Base-by-base conservation (phyloP, 2,797 vertebrate genomes). In the Euthynnus affinis region DNA sequence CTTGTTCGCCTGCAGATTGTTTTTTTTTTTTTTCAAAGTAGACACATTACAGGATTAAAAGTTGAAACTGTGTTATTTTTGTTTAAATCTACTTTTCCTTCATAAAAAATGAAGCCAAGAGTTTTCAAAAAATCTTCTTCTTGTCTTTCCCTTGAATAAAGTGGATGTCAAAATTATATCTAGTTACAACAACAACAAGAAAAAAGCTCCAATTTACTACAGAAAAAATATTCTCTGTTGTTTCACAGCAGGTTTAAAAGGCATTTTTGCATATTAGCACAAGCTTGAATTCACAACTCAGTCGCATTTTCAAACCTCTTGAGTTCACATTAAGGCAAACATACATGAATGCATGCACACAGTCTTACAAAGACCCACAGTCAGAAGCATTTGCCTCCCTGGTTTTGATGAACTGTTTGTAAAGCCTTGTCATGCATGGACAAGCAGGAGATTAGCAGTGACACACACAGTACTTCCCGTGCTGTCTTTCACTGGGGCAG, bases 401-500 rank as follows among this genome's bases (percentile, higher is more conserved):
- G 69, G 22, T 73, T 82, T 62, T 79, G 61, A 84, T 61, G 37
- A 85, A 51, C 53, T 48, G 66, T 71, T 79, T 55, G 74, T n/a
- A 34, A 53, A 79, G 82, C 68, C 49, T 69, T 14, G 48, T 61
- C 67, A 12, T n/a, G 84, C 71, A 52, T 0, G 32, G 68, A 71
- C 74, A 44, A 81, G 79, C 74, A 70, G 76, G 76, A 81, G 81
- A 90, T 87, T 70, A 85, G 81, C 80, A 60, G 71, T 74, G 84
- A 87, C 89, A 83, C 78, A 71, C 17, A 18, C 46, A 46, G 44
- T 70, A 61, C 40, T 71, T 17, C 52, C 80, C 18, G 0, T 5
- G 49, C 25, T 5, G 57, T 76, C 51, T 70, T 44, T 15, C 7
- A 18, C 44, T 12, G 18, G 17, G 6, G 29, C 25, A 32, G 23